phyloP scores from a whole-genome alignment of 2,797 vertebrate species.

The Adrianichthys oophorus region DNA sequence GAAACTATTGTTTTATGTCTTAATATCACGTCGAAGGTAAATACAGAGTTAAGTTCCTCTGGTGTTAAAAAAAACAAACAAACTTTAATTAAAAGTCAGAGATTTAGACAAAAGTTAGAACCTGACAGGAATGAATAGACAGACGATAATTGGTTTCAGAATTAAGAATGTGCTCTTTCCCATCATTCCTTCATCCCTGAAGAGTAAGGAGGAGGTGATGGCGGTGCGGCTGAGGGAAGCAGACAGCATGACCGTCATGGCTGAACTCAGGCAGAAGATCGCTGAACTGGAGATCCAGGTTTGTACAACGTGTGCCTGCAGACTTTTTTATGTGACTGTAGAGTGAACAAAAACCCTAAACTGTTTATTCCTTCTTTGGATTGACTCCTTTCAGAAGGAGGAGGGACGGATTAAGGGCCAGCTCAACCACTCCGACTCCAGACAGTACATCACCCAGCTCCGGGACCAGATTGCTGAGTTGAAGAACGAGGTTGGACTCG shows the following conservation, averaged over 20 bases:
- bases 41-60: not conserved
- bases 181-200: not conserved
- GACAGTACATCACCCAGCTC: slow-evolving; percentile 91
- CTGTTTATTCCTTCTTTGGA: not conserved
- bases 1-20: not conserved
- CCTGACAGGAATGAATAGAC: not conserved
- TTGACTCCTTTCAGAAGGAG: slow-evolving; percentile 80
- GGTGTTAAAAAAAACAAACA: not conserved
- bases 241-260: slow-evolving; percentile 92
- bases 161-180: not conserved
- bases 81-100: not conserved
- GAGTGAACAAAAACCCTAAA: not conserved
- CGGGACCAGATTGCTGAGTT: slow-evolving; percentile 92
- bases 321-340: not conserved
- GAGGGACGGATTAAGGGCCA: slow-evolving; percentile 93
- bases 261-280: slow-evolving; percentile 90
- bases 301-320: not conserved
- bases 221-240: slow-evolving; percentile 90
- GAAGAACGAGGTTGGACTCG: slow-evolving; percentile 84
- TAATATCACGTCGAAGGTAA: too few relatives aligned
- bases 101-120: not conserved
- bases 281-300: slow-evolving; percentile 94
- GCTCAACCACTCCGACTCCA: slow-evolving; percentile 92
- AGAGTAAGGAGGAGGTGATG: slow-evolving; percentile 98
- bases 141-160: not conserved